Base-by-base conservation (phyloP, 2,888 invertebrate genomes). In the Cryptops parisi region DNA sequence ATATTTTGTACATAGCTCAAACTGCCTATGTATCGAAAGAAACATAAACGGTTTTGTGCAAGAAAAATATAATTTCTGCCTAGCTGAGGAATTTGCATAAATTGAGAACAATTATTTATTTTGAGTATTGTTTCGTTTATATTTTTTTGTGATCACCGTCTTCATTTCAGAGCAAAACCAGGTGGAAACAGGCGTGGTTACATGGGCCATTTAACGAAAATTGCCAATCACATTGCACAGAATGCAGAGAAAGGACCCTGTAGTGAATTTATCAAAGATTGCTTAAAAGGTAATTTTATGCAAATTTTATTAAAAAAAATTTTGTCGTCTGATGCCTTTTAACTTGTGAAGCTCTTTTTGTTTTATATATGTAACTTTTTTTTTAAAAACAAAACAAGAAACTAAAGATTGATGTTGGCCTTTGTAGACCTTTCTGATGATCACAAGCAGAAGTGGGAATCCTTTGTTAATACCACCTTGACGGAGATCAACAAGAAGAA, bases 161-260 rank as follows among this genome's bases (percentile, higher is more conserved):
- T n/a, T 52, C 12, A 17, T 55, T 55, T 21, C 52, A 63, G 62
- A 58, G 53, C 57, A 19, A 57, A 57, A 53, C 57, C 60, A n/a
- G 63, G 62, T 22, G 63, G 63, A n/a, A 63, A 68, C 27, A 67
- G 77, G 58, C 66, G 69, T 59, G 78, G 77, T 9, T 76, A 77
- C 68, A 78, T 78, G 78, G 80, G 79, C 4, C 79, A 80, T 69
- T 68, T 78, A 62, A 70, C 74, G 21, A 69, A 71, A 62, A 69
- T 76, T 56, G 72, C 74, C 44, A 75, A 75, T 63, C 65, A 68
- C 55, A 64, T 76, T 53, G 67, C 66, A 33, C 64, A 67, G 55
- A 65, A 67, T 58, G 58, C 65, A 54, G 70, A 70, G 58, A 69
- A 68, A 56, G 68, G 69, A 43, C 62, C 66, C 44, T 67, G 71